These are phyloP conservation scores for Ophiodon elongatus DNA, from an alignment of 2,113 vertebrate genomes.

Conservation along the genomic window DNA sequence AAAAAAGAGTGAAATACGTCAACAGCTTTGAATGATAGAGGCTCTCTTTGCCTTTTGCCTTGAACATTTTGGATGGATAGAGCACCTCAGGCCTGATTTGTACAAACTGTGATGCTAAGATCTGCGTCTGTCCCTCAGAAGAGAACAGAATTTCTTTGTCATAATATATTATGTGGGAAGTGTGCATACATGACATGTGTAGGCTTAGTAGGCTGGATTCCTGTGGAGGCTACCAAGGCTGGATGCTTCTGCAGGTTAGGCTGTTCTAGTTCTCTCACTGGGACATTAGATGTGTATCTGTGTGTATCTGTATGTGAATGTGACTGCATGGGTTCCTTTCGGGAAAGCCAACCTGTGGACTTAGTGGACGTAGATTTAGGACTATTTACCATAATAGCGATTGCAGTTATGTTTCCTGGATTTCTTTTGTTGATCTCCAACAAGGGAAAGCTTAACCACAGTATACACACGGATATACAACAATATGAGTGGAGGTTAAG, in stretches of 20 bases:
- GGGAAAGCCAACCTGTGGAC: slow-evolving; percentile 32
- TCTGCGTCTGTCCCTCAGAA: slow-evolving; percentile 25
- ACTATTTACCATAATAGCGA: not conserved
- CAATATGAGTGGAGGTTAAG: not conserved
- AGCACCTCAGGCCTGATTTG: slow-evolving; percentile 32
- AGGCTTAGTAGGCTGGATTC: slow-evolving; percentile 56
- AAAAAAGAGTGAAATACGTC: slow-evolving; percentile 30
- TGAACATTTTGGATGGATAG: slow-evolving; percentile 27
- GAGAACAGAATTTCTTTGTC: slow-evolving; percentile 55
- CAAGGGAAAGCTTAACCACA: not conserved
- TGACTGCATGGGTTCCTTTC: slow-evolving; percentile 34
- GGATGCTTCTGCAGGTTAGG: slow-evolving; percentile 61
- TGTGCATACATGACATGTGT: slow-evolving; percentile 57
- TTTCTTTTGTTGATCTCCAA: not conserved
- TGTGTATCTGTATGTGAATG: slow-evolving; percentile 8
- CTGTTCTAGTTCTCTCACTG: slow-evolving; percentile 51
- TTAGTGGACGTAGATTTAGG: slow-evolving; percentile 12
- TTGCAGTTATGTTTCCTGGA: not conserved
- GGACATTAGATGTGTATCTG: slow-evolving; percentile 34
- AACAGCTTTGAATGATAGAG: slow-evolving; percentile 34
- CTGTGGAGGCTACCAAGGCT: slow-evolving; percentile 59
- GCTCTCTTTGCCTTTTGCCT: slow-evolving; percentile 5
- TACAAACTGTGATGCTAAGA: slow-evolving; percentile 42
- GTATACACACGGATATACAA: not conserved
- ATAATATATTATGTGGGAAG: slow-evolving; percentile 55